A percentile compares a stretch with the other conserved stretches of the same genome.
These are phyloP conservation scores for Lithobates sylvaticus DNA, from an alignment of 2,797 vertebrate species.

Conservation along the genomic window DNA sequence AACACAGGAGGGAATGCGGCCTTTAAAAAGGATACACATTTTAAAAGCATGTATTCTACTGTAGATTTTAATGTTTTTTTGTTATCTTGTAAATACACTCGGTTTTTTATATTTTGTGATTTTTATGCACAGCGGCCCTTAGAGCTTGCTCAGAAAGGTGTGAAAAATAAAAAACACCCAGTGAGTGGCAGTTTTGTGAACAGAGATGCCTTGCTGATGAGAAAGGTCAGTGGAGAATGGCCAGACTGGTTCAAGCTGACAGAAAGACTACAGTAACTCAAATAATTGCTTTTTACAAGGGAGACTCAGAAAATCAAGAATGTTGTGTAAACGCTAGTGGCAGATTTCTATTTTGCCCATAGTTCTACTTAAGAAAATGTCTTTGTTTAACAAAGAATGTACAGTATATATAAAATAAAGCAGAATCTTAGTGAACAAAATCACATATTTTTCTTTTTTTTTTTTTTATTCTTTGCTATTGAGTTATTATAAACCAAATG, in stretches of 20 bases:
- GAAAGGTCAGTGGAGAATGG: background rate
- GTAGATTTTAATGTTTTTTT: background rate
- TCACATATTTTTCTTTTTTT: too few relatives aligned
- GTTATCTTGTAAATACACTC: background rate
- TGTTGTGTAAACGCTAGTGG: background rate
- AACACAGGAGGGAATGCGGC: too few relatives aligned
- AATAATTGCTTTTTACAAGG: background rate
- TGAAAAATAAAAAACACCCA: background rate
- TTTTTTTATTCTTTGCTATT: too few relatives aligned
- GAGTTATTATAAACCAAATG: too few relatives aligned
- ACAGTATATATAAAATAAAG: too few relatives aligned
- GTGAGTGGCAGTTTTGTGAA: background rate
- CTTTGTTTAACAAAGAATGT: too few relatives aligned
- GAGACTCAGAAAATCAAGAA: background rate
- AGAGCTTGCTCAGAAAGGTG: background rate
- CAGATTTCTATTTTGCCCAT: background rate
- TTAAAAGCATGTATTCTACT: background rate
- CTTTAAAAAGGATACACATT: too few relatives aligned
- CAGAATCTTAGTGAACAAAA: too few relatives aligned
- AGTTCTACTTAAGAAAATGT: too few relatives aligned
- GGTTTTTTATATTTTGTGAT: background rate
- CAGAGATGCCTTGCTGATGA: background rate
- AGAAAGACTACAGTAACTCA: background rate
- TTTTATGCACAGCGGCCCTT: background rate
- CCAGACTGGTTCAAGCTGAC: background rate